Evolutionary conservation across 1,140 invertebrate species (phyloP).

Genomic region (Drosophila lowei): DNA sequence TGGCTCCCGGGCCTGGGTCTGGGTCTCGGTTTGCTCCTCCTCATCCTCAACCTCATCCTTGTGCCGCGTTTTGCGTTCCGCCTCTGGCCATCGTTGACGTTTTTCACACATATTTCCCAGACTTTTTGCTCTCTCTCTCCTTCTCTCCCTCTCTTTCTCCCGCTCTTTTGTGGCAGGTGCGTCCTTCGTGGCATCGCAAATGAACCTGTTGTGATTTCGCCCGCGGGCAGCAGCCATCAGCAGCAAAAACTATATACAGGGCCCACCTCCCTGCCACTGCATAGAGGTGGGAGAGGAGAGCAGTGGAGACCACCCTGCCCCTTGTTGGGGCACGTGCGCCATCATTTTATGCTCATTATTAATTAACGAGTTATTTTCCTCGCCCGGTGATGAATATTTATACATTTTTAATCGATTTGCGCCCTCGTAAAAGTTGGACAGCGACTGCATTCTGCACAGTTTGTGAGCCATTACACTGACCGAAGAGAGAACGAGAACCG

Average conservation of each 20-base stretch:
- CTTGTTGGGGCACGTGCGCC: constrained; percentile 60
- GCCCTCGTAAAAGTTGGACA: constrained; percentile 23
- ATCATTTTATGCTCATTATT: constrained; percentile 76
- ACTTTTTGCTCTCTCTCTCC: constrained; percentile 11
- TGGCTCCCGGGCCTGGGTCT: too few species aligned
- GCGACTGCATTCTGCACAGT: constrained; percentile 7
- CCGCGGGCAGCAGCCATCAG: constrained; percentile 20
- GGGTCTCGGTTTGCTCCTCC: neutral
- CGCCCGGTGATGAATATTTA: constrained; percentile 69
- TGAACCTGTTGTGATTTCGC: constrained; percentile 68
- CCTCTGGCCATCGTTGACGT: constrained; percentile 64
- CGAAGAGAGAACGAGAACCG: neutral
- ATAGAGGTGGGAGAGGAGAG: too few species aligned
- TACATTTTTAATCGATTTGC: constrained; percentile 75
- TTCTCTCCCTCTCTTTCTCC: neutral
- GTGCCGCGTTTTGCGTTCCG: constrained; percentile 43
- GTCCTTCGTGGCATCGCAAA: constrained; percentile 46
- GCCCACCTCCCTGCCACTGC: neutral
- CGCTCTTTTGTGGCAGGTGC: neutral
- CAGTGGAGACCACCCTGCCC: neutral
- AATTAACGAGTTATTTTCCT: constrained; percentile 79
- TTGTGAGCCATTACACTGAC: neutral
- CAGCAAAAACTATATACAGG: constrained; percentile 8
- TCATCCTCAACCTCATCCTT: constrained; percentile 6
- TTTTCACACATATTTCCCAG: constrained; percentile 70